These are phyloP conservation scores for Trididemnum miniatum DNA, from an alignment of 23 tunicate species.

Conservation along the genomic window DNA sequence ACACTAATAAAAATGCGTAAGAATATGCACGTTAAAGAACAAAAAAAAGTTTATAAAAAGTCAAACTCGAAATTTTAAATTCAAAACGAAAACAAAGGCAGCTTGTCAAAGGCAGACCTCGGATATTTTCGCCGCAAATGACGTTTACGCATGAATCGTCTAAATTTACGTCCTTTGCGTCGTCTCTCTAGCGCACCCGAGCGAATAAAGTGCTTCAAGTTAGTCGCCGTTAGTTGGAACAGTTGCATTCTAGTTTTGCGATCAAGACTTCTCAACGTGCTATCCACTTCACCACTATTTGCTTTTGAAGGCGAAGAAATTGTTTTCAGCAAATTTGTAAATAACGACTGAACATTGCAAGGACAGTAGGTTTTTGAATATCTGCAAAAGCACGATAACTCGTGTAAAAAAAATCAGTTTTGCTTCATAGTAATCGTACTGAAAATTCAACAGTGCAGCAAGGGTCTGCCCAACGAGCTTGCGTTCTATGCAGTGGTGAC, in stretches of 20 bases:
- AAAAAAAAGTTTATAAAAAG: too few relatives aligned
- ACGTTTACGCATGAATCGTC: constrained; percentile 4
- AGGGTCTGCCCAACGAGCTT: too few relatives aligned
- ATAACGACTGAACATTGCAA: not conserved
- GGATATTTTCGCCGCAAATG: not conserved
- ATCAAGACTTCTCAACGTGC: not conserved
- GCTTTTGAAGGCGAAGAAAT: not conserved
- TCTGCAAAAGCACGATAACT: too few relatives aligned
- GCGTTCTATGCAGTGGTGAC: too few relatives aligned
- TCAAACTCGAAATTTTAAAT: too few relatives aligned
- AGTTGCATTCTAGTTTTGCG: not conserved
- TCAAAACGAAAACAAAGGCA: not conserved
- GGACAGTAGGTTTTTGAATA: not conserved
- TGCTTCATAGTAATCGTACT: too few relatives aligned
- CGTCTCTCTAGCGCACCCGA: constrained; percentile 10
- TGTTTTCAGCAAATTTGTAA: not conserved
- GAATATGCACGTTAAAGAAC: too few relatives aligned
- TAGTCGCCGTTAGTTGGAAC: not conserved
- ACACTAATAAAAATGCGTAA: too few relatives aligned
- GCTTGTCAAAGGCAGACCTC: not conserved
- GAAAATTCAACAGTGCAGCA: too few relatives aligned
- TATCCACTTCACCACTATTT: not conserved
- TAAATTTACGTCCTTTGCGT: not conserved
- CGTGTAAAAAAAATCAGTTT: too few relatives aligned
- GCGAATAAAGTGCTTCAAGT: not conserved